A percentile compares a stretch with the other conserved stretches of the same genome.
Evolutionary conservation across 2,797 vertebrate species (phyloP).

Genomic region (Dendrocincla fuliginosa): DNA sequence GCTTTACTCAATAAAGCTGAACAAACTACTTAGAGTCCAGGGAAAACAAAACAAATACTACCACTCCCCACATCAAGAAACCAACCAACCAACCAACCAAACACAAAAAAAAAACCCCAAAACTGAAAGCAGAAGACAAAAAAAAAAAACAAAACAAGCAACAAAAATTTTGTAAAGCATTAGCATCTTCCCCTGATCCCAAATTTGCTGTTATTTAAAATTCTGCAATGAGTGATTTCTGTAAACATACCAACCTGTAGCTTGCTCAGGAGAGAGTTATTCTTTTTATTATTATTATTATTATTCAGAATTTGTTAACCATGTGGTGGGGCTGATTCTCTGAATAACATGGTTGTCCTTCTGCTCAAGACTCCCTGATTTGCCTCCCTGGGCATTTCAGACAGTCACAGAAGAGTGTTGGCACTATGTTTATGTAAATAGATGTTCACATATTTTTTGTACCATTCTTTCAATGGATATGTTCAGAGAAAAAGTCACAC

Average conservation of each 20-base stretch:
- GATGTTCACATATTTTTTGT: background rate
- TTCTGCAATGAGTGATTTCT: background rate
- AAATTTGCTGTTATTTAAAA: background rate
- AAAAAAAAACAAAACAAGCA: too few species aligned
- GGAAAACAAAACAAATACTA: too few species aligned
- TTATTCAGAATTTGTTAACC: background rate
- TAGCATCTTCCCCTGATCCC: background rate
- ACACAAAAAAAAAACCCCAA: too few species aligned
- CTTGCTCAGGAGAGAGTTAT: background rate
- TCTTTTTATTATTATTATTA: background rate
- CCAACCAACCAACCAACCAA: too few species aligned
- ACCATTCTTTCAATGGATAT: background rate
- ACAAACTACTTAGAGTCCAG: background rate
- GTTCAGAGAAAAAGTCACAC: background rate
- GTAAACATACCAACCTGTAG: background rate
- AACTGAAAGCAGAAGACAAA: too few species aligned
- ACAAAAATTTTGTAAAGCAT: background rate
- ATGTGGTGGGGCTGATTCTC: background rate
- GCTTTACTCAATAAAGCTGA: background rate
- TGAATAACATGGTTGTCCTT: background rate
- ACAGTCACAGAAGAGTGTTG: background rate
- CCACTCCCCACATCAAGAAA: too few species aligned
- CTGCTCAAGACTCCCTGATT: background rate
- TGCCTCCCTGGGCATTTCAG: background rate
- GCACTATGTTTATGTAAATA: background rate